Evolutionary conservation across 2,888 invertebrate genomes (phyloP), one percentile per base, ranked within the genome.

Genomic region (Diabrotica balteata): DNA sequence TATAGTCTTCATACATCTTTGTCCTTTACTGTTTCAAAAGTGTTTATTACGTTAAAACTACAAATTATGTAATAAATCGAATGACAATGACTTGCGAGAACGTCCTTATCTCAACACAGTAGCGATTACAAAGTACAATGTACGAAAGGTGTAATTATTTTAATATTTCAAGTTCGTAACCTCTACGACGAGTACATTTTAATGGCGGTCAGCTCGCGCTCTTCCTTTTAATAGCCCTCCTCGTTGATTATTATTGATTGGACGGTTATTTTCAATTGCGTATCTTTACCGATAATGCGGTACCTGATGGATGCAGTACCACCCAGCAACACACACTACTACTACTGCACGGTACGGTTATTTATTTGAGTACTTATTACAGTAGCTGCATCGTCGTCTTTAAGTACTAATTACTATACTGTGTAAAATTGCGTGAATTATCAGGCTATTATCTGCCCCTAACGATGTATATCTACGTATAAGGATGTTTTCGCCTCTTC

Each of bases 221-320:
- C 63, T 63, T 47, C 46, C 47, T 55, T 55, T 63, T 63, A 63
- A 63, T 63, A 47, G 11, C 47, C 11, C 10, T 47, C 47, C 55
- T 7, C 53, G 45, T 53, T 62, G 50, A 62, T 62, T 55, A 49
- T 55, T 55, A 63, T 55, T 55, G 54, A 63, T 63, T 55, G 63
- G 49, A 63, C 55, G 53, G 55, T 63, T 55, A 63, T 63, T 55
- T 47, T 55, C 47, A 54, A 63, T 63, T 54, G 63, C 63, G 22
- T 63, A 47, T 47, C 8, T 10, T 10, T 10, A 47, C 47, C 63
- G 55, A 63, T 63, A 53, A 55, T 55, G 32, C 7, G 17, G 43
- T 55, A 55, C 54, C 54, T 10, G 43, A 55, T 55, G 54, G 53
- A 54, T 47, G 47, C 42, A 59, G 59, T 50, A 59, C 59, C 59